Percentiles rank a stretch among this genome's conserved stretches.
These are phyloP conservation scores for Callyntrura sp. DNA, from an alignment of 2,888 invertebrate genomes.

Conservation along the genomic window DNA sequence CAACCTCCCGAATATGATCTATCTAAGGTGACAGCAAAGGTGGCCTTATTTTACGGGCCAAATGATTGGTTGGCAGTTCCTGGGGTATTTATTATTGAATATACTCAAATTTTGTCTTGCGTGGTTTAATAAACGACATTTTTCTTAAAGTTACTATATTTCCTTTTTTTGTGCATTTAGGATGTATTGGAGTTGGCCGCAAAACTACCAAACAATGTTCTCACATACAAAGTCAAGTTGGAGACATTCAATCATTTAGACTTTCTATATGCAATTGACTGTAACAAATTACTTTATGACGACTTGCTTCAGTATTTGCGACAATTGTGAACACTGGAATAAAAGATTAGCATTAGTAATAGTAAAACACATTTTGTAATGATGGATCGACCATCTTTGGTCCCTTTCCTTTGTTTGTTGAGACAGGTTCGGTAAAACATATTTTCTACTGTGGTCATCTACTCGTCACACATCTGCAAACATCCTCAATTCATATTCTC, in stretches of 20 bases:
- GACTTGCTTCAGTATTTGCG: slow-evolving; percentile 67
- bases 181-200: slow-evolving; percentile 88
- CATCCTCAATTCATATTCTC: too few species aligned
- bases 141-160: too few species aligned
- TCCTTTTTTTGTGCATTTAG: slow-evolving; percentile 59
- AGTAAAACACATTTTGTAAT: too few species aligned
- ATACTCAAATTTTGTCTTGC: too few species aligned
- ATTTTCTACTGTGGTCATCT: too few species aligned
- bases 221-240: slow-evolving; percentile 61
- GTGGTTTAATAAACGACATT: too few species aligned
- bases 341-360: too few species aligned
- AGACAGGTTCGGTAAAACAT: too few species aligned
- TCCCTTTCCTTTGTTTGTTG: too few species aligned
- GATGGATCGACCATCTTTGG: too few species aligned
- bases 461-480: too few species aligned
- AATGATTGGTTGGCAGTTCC: slow-evolving; percentile 88
- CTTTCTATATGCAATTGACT: slow-evolving; percentile 82
- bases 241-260: slow-evolving; percentile 83
- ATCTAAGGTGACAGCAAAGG: slow-evolving; percentile 85
- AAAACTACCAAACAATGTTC: slow-evolving; percentile 86
- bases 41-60: slow-evolving; percentile 89
- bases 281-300: slow-evolving; percentile 76
- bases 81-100: too few species aligned
- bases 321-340: slow-evolving; percentile 39
- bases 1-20: slow-evolving; percentile 79